phyloP scores from a whole-genome alignment of 1,140 invertebrate species.

The Aphaenogaster rudis region DNA sequence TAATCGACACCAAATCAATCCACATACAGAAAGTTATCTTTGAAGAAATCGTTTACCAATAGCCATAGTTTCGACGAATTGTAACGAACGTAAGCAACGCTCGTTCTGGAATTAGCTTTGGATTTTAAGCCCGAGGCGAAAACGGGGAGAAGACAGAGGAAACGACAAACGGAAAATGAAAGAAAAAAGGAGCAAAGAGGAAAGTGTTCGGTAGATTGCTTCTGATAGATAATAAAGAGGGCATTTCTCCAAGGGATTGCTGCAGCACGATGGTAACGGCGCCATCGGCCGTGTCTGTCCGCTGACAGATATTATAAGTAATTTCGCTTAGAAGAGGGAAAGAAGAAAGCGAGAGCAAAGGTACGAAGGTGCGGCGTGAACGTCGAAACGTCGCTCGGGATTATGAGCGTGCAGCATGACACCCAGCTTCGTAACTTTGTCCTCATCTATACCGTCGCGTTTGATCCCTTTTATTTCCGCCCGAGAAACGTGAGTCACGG shows the following conservation, averaged over 20 bases:
- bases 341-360: slow-evolving; percentile 48
- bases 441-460: slow-evolving; percentile 57
- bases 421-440: slow-evolving; percentile 73
- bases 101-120: slow-evolving; percentile 47
- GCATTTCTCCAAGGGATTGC: slow-evolving; percentile 78
- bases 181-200: slow-evolving; percentile 50
- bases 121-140: slow-evolving; percentile 50
- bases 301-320: slow-evolving; percentile 80
- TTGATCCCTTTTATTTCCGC: slow-evolving; percentile 64
- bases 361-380: slow-evolving; percentile 29
- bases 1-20: neutral
- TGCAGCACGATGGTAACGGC: slow-evolving; percentile 66
- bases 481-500: slow-evolving; percentile 9
- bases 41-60: neutral
- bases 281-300: slow-evolving; percentile 69
- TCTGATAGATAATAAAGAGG: slow-evolving; percentile 82
- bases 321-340: slow-evolving; percentile 72
- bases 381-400: slow-evolving; percentile 56
- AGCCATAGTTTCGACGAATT: slow-evolving; percentile 28
- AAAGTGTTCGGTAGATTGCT: slow-evolving; percentile 76
- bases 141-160: slow-evolving; percentile 15
- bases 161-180: slow-evolving; percentile 37
- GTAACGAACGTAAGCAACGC: slow-evolving; percentile 34
- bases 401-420: slow-evolving; percentile 79
- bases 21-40: neutral